phyloP scores from a whole-genome alignment of 2,113 vertebrate species.

The Microcebus tavaratra region DNA sequence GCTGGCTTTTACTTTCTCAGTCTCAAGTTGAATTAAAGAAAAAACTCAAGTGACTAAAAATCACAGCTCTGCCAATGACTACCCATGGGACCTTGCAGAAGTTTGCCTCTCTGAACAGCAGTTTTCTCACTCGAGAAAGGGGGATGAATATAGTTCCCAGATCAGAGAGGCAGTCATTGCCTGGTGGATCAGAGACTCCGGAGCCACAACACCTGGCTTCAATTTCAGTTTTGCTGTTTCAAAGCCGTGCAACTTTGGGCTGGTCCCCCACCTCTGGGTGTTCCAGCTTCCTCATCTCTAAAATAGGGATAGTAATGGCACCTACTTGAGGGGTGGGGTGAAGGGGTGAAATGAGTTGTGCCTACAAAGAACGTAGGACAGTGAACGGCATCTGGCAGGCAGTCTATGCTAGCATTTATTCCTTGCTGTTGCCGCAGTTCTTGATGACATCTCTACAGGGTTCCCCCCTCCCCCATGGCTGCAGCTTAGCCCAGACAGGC shows the following conservation, averaged over 20 bases:
- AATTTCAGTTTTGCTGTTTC: neutral
- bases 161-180: neutral
- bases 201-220: neutral
- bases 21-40: neutral
- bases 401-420: neutral
- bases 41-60: neutral
- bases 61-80: neutral
- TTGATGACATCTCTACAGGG: neutral
- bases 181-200: neutral
- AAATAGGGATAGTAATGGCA: neutral
- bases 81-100: neutral
- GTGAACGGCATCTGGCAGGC: neutral
- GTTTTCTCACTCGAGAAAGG: neutral
- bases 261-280: neutral
- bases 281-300: neutral
- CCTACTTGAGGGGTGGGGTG: neutral
- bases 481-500: neutral
- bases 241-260: neutral
- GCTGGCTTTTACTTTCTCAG: neutral
- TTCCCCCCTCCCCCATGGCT: neutral
- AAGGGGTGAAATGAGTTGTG: neutral
- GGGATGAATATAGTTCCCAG: neutral
- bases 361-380: fast-evolving
- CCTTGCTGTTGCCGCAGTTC: neutral
- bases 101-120: neutral